Evolutionary conservation across 2,888 invertebrate genomes (phyloP).

Genomic region (Tipula unca): DNA sequence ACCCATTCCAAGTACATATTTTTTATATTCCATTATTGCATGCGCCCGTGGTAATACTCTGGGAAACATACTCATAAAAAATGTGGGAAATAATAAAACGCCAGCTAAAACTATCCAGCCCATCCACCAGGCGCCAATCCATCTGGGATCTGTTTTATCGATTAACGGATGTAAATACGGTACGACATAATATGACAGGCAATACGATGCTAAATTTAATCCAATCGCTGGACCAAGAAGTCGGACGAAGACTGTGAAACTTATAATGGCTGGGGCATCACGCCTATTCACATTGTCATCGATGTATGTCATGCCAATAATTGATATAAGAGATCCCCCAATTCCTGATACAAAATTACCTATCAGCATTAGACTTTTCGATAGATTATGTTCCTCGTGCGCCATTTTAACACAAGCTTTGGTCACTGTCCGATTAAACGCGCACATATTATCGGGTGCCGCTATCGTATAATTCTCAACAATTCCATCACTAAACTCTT

Average conservation of each 20-base stretch:
- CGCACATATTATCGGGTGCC: constrained; percentile 25
- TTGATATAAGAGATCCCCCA: constrained; percentile 56
- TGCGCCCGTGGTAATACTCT: background rate
- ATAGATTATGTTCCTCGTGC: constrained; percentile 42
- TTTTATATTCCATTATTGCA: background rate
- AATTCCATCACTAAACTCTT: constrained; percentile 39
- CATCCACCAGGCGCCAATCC: background rate
- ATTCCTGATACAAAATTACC: constrained; percentile 62
- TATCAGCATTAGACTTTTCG: constrained; percentile 53
- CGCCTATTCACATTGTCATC: background rate
- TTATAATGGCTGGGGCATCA: background rate
- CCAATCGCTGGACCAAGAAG: background rate
- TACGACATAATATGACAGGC: background rate
- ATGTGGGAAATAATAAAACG: constrained; percentile 47
- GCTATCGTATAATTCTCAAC: constrained; percentile 27
- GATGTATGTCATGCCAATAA: constrained; percentile 29
- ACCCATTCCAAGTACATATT: background rate
- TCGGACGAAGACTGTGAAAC: background rate
- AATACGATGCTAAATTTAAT: background rate
- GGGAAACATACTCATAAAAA: background rate
- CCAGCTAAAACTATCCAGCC: constrained; percentile 25
- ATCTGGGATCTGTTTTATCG: background rate
- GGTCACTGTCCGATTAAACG: background rate
- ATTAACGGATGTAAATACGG: background rate
- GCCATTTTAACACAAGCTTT: constrained; percentile 35